phyloP scores from a whole-genome alignment of 2,888 invertebrate genomes.

The Petrolisthes manimaculis region DNA sequence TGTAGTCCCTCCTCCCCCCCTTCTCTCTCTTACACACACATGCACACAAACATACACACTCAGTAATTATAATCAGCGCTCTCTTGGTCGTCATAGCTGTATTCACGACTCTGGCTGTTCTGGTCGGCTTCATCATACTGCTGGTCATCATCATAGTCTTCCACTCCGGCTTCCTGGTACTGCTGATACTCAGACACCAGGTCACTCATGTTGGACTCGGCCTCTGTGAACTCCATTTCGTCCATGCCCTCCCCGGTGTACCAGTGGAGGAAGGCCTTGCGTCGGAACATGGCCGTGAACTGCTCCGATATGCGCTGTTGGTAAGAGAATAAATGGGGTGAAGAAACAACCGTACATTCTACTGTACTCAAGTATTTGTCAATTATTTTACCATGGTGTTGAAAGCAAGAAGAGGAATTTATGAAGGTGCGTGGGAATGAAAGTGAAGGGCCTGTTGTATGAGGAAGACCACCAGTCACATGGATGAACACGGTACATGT shows the following conservation, averaged over 20 bases:
- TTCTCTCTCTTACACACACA: not conserved
- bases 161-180: conserved; percentile 60
- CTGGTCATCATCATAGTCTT: conserved; percentile 28
- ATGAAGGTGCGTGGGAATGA: too few relatives aligned
- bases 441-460: too few relatives aligned
- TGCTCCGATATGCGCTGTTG: conserved; percentile 76
- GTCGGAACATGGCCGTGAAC: conserved; percentile 83
- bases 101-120: too few relatives aligned
- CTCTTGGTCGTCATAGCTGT: too few relatives aligned
- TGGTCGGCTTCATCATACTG: not conserved
- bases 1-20: not conserved
- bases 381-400: too few relatives aligned
- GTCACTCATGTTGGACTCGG: conserved; percentile 74
- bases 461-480: too few relatives aligned
- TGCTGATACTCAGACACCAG: conserved; percentile 70
- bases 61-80: too few relatives aligned
- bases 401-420: too few relatives aligned
- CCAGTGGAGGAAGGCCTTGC: conserved; percentile 75
- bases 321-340: too few relatives aligned
- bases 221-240: conserved; percentile 71
- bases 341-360: too few relatives aligned
- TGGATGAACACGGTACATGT: too few relatives aligned
- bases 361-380: too few relatives aligned
- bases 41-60: not conserved
- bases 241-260: conserved; percentile 76